phyloP scores from a whole-genome alignment of 2,888 invertebrate species.

The Erpobdella octoculata region DNA sequence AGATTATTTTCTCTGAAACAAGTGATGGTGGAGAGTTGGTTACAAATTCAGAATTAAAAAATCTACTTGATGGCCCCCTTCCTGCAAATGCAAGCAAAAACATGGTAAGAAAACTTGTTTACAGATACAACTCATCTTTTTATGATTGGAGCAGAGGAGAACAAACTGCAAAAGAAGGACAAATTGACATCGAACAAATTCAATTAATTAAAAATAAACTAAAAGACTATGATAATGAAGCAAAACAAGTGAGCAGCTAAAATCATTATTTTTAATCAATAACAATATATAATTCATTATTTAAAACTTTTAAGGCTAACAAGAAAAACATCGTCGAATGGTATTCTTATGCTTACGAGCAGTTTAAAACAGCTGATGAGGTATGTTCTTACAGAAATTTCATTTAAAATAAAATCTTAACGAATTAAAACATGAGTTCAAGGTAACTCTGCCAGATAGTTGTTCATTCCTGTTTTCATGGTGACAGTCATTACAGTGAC shows the following conservation, averaged over 20 bases:
- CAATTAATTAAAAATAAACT: background rate
- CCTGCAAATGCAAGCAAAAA: conserved; percentile 19
- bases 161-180: background rate
- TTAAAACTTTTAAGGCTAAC: background rate
- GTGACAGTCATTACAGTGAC: no score
- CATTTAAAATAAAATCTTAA: no score
- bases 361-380: conserved; percentile 33
- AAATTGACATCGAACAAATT: background rate
- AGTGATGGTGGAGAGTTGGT: conserved; percentile 26
- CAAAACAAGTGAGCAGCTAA: conserved; percentile 17
- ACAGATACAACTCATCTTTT: conserved; percentile 37
- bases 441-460: no score
- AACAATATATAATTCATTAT: background rate
- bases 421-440: no score
- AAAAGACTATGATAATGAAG: background rate
- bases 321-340: conserved; percentile 34
- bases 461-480: no score
- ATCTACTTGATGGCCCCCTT: conserved; percentile 18
- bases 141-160: conserved; percentile 32
- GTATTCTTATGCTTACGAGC: conserved; percentile 34
- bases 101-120: conserved; percentile 33
- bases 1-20: conserved; percentile 25
- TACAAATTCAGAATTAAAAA: conserved; percentile 16
- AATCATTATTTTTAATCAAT: no score
- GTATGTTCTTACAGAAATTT: background rate